Evolutionary conservation across 2,888 invertebrate genomes (phyloP), one percentile per base, ranked within the genome.

Genomic region (Deladenus siricidicola): DNA sequence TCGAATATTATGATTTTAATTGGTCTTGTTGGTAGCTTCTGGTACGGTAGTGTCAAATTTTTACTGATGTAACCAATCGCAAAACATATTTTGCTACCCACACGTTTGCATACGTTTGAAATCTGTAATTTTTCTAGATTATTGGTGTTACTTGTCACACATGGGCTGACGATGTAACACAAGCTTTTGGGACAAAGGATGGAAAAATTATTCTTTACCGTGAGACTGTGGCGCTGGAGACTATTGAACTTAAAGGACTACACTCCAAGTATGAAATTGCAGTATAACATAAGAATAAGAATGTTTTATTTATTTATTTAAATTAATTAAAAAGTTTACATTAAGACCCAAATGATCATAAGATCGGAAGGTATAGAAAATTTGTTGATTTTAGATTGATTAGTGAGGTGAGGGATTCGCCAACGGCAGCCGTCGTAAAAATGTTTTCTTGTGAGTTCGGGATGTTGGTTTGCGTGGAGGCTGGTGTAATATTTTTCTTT

Each of bases 161-260:
- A 19, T 74, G 74, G 74, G 67, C 70, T 1, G 71, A 68, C 43
- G 74, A 74, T 56, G 74, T 74, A 1, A 74, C 72, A 28, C 65
- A 73, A 23, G 68, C 71, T n/a, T 74, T 74, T 52, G 74, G 74
- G 8, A 70, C 64, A 3, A 58, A 30, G n/a, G 47, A 60, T 4
- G 71, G 74, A 1, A 51, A 62, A 6, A 49, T 74, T 26, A 58
- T 61, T n/a, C 60, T 74, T n/a, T 74, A 73, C 56, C 55, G 74
- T 23, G 74, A 74, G 60, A 74, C 74, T 4, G 67, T 74, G 21
- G 56, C 67, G 8, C 60, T 74, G 30, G 70, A 74, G 56, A 50
- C 62, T n/a, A 60, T 74, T 19, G 65, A 74, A 43, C 53, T 74
- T 6, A 58, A 60, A 44, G 57, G 58, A 34, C 17, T 70, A 6